phyloP scores from a whole-genome alignment of 2,888 invertebrate genomes.

The Carterocephalus palaemon region DNA sequence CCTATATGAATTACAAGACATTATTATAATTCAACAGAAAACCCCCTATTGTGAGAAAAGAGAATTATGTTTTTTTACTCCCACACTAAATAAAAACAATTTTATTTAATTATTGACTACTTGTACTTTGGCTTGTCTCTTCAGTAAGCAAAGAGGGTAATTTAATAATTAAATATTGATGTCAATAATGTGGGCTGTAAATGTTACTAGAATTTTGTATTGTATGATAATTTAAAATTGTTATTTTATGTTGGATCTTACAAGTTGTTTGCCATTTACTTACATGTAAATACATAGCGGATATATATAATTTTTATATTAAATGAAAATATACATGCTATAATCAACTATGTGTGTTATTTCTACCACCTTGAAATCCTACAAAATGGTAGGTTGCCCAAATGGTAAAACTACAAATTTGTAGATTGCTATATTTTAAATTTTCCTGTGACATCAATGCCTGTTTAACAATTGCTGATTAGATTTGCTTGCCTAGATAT shows the following conservation, averaged over 20 bases:
- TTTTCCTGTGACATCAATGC: no score
- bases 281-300: constrained; percentile 73
- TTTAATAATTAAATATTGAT: no score
- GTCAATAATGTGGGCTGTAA: no score
- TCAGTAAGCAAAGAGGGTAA: no score
- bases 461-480: no score
- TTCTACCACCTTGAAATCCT: no score
- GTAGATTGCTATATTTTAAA: no score
- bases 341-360: constrained; percentile 33
- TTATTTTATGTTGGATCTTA: constrained; percentile 49
- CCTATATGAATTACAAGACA: constrained; percentile 32
- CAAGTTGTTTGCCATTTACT: constrained; percentile 71
- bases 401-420: no score
- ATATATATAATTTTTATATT: constrained; percentile 76
- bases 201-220: constrained; percentile 18
- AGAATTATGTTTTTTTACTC: constrained; percentile 15
- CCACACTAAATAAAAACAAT: constrained; percentile 17
- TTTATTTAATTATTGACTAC: no score
- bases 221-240: constrained; percentile 19
- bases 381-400: no score
- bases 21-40: constrained; percentile 42
- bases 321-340: constrained; percentile 57
- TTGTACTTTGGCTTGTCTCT: no score
- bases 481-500: no score
- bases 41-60: constrained; percentile 14